phyloP scores from a whole-genome alignment of 2,888 invertebrate species.

The Cataglyphis altisquamis region DNA sequence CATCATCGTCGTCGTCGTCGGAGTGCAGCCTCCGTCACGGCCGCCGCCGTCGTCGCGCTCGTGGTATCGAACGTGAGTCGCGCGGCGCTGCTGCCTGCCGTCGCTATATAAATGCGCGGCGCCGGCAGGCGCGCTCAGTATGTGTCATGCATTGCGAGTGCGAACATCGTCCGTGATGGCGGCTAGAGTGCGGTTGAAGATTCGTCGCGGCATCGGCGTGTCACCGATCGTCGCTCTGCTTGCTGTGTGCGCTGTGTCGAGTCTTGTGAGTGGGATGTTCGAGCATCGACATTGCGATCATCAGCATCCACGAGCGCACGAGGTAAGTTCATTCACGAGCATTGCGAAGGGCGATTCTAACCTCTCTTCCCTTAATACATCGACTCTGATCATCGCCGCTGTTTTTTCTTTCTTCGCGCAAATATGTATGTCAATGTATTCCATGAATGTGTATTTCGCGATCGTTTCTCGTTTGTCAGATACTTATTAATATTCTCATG shows the following conservation, averaged over 20 bases:
- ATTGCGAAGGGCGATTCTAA: slow-evolving; percentile 38
- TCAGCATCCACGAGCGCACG: slow-evolving; percentile 90
- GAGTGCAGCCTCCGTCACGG: slow-evolving; percentile 61
- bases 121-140: slow-evolving; percentile 81
- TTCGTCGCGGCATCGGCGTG: slow-evolving; percentile 81
- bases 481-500: not conserved
- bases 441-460: not conserved
- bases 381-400: not conserved
- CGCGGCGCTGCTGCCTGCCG: slow-evolving; percentile 73
- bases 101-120: slow-evolving; percentile 79
- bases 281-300: slow-evolving; percentile 88
- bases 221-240: slow-evolving; percentile 79
- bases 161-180: slow-evolving; percentile 82
- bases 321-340: slow-evolving; percentile 87
- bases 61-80: slow-evolving; percentile 74
- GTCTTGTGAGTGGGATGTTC: slow-evolving; percentile 82
- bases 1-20: slow-evolving; percentile 56
- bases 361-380: slow-evolving; percentile 26
- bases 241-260: slow-evolving; percentile 79
- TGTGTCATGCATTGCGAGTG: slow-evolving; percentile 83
- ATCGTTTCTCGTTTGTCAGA: not conserved
- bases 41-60: slow-evolving; percentile 58
- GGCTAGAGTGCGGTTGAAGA: slow-evolving; percentile 84
- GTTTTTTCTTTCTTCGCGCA: slow-evolving; percentile 6
- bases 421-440: not conserved